These are phyloP conservation scores for Sturmia bella DNA, from an alignment of 2,888 invertebrate genomes.

Conservation along the genomic window DNA sequence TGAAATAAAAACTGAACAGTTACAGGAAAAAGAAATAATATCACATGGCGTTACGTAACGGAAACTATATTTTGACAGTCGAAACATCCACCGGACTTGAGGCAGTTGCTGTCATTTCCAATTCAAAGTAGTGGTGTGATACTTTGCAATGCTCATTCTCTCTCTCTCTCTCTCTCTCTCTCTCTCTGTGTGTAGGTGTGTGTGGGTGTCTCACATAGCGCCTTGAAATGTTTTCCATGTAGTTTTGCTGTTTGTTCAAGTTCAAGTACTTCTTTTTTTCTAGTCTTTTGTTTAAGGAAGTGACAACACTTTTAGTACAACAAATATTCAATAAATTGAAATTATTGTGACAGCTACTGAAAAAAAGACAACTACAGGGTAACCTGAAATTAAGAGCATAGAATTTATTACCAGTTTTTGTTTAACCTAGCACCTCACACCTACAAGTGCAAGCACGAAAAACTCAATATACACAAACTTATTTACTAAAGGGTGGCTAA, in stretches of 20 bases:
- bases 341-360: background rate
- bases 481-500: no score
- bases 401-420: no score
- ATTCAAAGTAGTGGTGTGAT: background rate
- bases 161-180: no score
- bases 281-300: background rate
- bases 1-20: conserved; percentile 10
- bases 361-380: background rate
- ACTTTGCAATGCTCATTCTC: background rate
- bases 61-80: conserved; percentile 64
- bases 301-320: background rate
- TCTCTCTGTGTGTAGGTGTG: no score
- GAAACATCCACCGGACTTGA: conserved; percentile 49
- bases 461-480: no score
- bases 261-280: conserved; percentile 18
- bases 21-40: conserved; percentile 5
- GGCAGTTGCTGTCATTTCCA: conserved; percentile 15
- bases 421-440: no score
- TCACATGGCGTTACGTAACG: conserved; percentile 52
- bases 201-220: background rate
- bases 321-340: conserved; percentile 14
- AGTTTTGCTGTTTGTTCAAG: conserved; percentile 24
- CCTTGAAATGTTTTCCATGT: background rate
- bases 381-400: background rate
- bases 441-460: no score